Conservation (phyloP, 2,113 vertebrate genomes). For the Notothenia coriiceps region DNA sequence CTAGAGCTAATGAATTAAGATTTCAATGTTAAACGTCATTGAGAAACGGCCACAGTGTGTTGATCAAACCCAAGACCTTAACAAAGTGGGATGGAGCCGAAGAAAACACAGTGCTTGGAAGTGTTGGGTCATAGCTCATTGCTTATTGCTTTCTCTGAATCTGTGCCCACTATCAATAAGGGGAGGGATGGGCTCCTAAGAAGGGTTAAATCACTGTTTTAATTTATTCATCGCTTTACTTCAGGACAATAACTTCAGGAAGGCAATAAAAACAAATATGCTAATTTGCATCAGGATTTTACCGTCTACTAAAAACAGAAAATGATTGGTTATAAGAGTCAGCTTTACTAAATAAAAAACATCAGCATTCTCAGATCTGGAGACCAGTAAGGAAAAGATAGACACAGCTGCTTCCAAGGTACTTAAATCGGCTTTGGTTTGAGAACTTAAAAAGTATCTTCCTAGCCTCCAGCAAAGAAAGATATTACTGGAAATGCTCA, state of each 20-base stretch:
- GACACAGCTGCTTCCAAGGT: conserved; percentile 13
- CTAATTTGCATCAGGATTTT: conserved; percentile 38
- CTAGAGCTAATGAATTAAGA: conserved; percentile 35
- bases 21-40: conserved; percentile 23
- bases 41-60: not conserved
- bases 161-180: conserved; percentile 12
- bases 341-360: conserved; percentile 23
- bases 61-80: conserved; percentile 35
- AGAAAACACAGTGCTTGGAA: conserved; percentile 39
- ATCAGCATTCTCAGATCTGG: conserved; percentile 24
- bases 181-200: conserved; percentile 21
- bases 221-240: conserved; percentile 56
- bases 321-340: conserved; percentile 50
- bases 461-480: conserved; percentile 38
- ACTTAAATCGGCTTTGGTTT: conserved; percentile 30
- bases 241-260: conserved; percentile 32
- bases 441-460: conserved; percentile 35
- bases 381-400: conserved; percentile 13
- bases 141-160: conserved; percentile 27
- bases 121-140: not conserved
- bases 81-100: conserved; percentile 20
- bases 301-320: conserved; percentile 44
- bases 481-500: conserved; percentile 60
- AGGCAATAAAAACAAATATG: not conserved
- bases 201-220: conserved; percentile 41